Conservation (phyloP, 2,888 invertebrate genomes). For the Harpalus rufipes region DNA sequence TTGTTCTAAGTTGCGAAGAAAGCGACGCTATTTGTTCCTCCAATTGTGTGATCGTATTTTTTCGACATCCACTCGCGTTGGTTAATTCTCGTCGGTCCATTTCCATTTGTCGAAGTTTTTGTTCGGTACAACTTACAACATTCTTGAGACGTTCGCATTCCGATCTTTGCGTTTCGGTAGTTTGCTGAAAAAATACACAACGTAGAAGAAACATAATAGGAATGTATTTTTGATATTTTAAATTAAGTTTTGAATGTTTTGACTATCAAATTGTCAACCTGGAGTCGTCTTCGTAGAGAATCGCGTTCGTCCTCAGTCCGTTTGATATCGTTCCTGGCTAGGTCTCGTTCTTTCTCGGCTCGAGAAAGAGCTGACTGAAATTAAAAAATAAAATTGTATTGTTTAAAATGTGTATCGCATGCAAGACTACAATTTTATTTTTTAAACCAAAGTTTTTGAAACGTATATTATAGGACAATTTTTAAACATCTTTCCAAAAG, state of each 20-base stretch:
- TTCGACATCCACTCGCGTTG: constrained; percentile 77
- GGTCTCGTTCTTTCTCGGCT: constrained; percentile 79
- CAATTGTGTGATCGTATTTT: constrained; percentile 79
- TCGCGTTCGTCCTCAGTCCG: constrained; percentile 82
- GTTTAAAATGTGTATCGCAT: not conserved
- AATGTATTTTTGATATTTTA: too few species aligned
- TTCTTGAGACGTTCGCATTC: constrained; percentile 78
- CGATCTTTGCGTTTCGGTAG: constrained; percentile 73
- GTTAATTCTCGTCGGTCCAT: constrained; percentile 80
- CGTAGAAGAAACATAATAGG: not conserved
- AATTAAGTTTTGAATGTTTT: too few species aligned
- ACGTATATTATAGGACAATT: too few species aligned
- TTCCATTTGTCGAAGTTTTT: constrained; percentile 79
- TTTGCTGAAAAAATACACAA: constrained; percentile 9
- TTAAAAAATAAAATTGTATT: constrained; percentile 21
- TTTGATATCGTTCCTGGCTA: constrained; percentile 79
- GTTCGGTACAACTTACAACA: constrained; percentile 78
- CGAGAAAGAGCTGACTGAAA: constrained; percentile 73
- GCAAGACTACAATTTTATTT: constrained; percentile 5
- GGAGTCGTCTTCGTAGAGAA: constrained; percentile 79
- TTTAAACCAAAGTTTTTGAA: not conserved
- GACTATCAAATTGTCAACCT: constrained; percentile 73
- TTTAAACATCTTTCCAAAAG: too few species aligned
- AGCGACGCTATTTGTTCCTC: constrained; percentile 80
- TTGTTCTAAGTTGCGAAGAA: constrained; percentile 77